Base-by-base conservation (phyloP, 2,113 vertebrate species). In the Madoqua kirkii region DNA sequence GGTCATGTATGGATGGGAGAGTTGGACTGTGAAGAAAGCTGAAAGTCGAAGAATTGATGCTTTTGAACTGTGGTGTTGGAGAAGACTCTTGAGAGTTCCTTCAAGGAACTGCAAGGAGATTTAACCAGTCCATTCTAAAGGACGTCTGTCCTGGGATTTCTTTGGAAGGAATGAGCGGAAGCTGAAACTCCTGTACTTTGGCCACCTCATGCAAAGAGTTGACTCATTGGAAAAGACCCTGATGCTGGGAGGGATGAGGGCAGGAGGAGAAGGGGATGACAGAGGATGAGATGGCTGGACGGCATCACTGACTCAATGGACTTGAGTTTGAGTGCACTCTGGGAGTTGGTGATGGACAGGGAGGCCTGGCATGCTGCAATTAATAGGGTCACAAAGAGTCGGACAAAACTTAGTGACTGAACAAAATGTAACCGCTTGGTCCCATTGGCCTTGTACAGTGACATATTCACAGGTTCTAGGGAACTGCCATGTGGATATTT, bases 31-130 rank as follows among this genome's bases (percentile, higher is more conserved):
- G 7, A 55, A 55, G 54, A 55, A 55, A 21, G 54, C 54, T 55
- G 54, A 55, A 2, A 0, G 0, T 2, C 0, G 0, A 55, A 55
- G 54, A 55, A 55, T 55, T 3, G 54, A 55, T 55, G 54, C 19
- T 55, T 55, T 55, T 55, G 54, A 55, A 55, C 6, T 55, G 54
- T 21, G 54, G 54, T 21, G 54, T 21, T 21, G 54, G 54, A 55
- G 19, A 55, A 55, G 54, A 55, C 19, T 21, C 54, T 55, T 55
- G 19, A 55, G 54, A 55, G 54, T 55, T 2, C 7, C 54, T 8
- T 55, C n/a, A n/a, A n/a, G n/a, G 54, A 19, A 55, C 2, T 21
- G 19, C 54, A 55, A 55, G 54, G 54, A 55, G 19, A 55, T 21
- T 1, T 6, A 54, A 82, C 21, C 67, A 71, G 9, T 71, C 67